Evolutionary conservation across 2,113 vertebrate genomes (phyloP).

Genomic region (Aptenodytes forsteri): DNA sequence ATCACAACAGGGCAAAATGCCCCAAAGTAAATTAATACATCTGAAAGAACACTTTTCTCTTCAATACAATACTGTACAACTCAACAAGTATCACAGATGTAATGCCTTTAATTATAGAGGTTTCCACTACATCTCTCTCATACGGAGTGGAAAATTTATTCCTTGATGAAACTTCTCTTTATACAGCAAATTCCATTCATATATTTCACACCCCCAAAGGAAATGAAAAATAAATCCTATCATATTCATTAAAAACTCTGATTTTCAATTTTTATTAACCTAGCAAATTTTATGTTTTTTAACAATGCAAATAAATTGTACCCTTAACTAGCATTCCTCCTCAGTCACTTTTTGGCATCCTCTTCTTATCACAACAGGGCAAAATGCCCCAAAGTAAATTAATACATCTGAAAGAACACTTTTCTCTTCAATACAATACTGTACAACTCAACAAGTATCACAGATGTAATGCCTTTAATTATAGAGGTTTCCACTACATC

Average conservation of each 20-base stretch:
- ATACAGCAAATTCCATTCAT: neutral
- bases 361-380: neutral
- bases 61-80: neutral
- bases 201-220: neutral
- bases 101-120: neutral
- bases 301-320: neutral
- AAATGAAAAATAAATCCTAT: neutral
- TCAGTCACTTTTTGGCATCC: neutral
- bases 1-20: neutral
- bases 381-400: neutral
- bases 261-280: neutral
- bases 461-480: neutral
- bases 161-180: fast-evolving
- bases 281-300: neutral
- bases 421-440: neutral
- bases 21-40: neutral
- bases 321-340: neutral
- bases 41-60: neutral
- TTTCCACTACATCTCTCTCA: neutral
- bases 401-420: neutral
- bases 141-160: neutral
- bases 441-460: neutral
- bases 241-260: neutral
- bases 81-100: neutral
- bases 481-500: neutral